Percentiles rank a stretch among this genome's conserved stretches.
Conservation (phyloP, 1,140 invertebrate genomes). For the Leptinotarsa texana region DNA sequence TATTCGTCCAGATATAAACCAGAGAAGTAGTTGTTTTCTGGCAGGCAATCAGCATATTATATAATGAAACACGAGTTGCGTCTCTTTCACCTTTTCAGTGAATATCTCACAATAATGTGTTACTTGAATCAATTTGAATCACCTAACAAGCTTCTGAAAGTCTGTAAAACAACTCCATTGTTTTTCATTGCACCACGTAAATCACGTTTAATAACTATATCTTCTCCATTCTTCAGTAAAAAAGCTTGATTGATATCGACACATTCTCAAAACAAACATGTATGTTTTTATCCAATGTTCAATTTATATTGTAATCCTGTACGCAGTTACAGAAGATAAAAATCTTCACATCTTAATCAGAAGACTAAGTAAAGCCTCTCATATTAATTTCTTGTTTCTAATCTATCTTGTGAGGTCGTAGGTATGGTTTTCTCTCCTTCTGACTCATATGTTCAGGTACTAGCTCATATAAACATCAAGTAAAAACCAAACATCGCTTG, state of each 20-base stretch:
- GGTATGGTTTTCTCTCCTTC: slow-evolving; percentile 11
- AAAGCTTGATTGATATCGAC: not conserved
- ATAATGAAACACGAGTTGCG: no score
- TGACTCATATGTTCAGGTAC: slow-evolving; percentile 6
- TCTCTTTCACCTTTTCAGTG: no score
- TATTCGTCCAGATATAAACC: no score
- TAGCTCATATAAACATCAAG: not conserved
- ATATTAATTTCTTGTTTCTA: slow-evolving; percentile 13
- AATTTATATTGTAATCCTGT: slow-evolving; percentile 8
- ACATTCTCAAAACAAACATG: slow-evolving; percentile 3
- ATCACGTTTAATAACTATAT: no score
- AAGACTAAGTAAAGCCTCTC: slow-evolving; percentile 14
- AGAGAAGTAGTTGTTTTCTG: no score
- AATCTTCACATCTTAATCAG: slow-evolving; percentile 22
- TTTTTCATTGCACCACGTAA: no score
- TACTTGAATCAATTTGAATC: no score
- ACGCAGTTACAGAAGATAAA: slow-evolving; percentile 10
- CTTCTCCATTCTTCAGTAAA: not conserved
- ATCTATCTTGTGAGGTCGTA: slow-evolving; percentile 1
- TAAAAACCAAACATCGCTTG: not conserved
- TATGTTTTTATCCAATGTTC: not conserved
- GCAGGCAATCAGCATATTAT: no score
- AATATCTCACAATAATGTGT: no score
- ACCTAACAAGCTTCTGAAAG: no score
- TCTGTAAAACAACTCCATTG: no score